Evolutionary conservation across 2,888 invertebrate species (phyloP).

Genomic region (Macrophya annulata): DNA sequence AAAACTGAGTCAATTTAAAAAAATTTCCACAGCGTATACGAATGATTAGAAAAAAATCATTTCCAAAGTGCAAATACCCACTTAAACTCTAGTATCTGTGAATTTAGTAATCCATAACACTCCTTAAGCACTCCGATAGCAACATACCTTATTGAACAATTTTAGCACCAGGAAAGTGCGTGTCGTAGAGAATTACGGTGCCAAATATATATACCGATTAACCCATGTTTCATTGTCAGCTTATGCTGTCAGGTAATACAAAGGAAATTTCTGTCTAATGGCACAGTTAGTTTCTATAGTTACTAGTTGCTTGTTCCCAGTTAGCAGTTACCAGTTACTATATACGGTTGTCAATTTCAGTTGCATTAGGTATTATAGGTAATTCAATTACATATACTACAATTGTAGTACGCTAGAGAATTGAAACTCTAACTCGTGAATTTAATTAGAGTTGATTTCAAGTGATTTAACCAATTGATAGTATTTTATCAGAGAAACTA

Average conservation of each 20-base stretch:
- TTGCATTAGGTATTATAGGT: not conserved
- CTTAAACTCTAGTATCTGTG: not conserved
- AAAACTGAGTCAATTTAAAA: too few relatives aligned
- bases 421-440: not conserved
- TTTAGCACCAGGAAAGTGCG: not conserved
- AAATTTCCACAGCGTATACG: too few relatives aligned
- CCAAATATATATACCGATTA: slow-evolving; percentile 9
- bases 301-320: slow-evolving; percentile 3
- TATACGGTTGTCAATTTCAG: slow-evolving; percentile 13
- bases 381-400: not conserved
- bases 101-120: not conserved
- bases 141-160: not conserved
- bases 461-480: not conserved
- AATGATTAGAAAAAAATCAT: too few relatives aligned
- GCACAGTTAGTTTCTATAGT: slow-evolving; percentile 8
- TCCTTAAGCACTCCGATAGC: not conserved
- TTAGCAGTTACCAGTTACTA: slow-evolving; percentile 26
- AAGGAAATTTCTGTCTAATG: slow-evolving; percentile 1
- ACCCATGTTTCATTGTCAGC: slow-evolving; percentile 38
- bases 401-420: not conserved
- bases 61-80: not conserved
- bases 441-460: not conserved
- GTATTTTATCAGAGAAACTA: not conserved
- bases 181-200: not conserved
- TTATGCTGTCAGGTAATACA: not conserved